phyloP scores from a whole-genome alignment of 2,113 vertebrate species.

The Scalopus aquaticus region DNA sequence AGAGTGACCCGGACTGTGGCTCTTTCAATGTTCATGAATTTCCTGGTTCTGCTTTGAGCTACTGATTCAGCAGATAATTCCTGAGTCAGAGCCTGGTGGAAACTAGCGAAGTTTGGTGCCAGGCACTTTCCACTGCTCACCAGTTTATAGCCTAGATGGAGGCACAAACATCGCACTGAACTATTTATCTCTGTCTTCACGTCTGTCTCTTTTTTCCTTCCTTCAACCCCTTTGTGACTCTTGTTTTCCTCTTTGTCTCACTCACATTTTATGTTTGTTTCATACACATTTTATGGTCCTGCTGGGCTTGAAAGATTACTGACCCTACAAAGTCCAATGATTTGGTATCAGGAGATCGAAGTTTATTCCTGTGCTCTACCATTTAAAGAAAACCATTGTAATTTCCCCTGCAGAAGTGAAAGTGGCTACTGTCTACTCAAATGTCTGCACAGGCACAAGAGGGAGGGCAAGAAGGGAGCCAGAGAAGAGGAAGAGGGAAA shows the following conservation, averaged over 20 bases:
- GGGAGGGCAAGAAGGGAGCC: neutral
- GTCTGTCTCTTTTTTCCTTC: neutral
- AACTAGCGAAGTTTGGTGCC: neutral
- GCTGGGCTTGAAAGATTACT: neutral
- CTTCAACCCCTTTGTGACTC: neutral
- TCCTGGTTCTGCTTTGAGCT: slow-evolving; percentile 29
- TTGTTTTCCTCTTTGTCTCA: neutral
- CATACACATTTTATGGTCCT: neutral
- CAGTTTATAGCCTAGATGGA: neutral
- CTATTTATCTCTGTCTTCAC: neutral
- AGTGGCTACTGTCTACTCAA: slow-evolving; percentile 11
- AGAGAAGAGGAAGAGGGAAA: neutral
- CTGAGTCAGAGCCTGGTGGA: neutral
- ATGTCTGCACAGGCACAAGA: neutral
- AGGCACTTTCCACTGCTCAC: neutral
- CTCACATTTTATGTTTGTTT: neutral
- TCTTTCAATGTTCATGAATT: slow-evolving; percentile 23
- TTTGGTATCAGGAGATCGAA: slow-evolving; percentile 3
- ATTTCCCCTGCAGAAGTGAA: slow-evolving; percentile 77
- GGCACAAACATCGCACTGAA: neutral
- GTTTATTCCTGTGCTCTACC: neutral
- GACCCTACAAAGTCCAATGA: neutral
- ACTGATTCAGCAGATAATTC: slow-evolving; percentile 34
- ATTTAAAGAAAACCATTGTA: slow-evolving; percentile 38
- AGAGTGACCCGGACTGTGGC: neutral